Evolutionary conservation across 2,888 invertebrate genomes (phyloP).

Genomic region (Campaea margaritaria): DNA sequence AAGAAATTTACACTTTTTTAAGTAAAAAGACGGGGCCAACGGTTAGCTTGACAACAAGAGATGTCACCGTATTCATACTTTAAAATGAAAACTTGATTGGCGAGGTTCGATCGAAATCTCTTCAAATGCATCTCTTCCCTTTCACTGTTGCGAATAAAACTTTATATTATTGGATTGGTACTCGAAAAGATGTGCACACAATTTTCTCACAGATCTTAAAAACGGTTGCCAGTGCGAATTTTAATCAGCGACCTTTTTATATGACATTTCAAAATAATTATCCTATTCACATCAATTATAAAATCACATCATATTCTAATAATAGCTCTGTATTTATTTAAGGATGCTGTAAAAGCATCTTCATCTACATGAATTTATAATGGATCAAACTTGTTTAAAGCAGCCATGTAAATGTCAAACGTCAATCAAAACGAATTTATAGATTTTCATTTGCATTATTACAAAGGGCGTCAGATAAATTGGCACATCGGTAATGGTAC

Average conservation of each 20-base stretch:
- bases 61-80: constrained; percentile 75
- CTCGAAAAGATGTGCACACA: constrained; percentile 56
- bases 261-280: constrained; percentile 7
- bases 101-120: constrained; percentile 72
- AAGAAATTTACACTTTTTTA: constrained; percentile 76
- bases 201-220: constrained; percentile 73
- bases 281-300: constrained; percentile 11
- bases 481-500: constrained; percentile 62
- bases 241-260: constrained; percentile 23
- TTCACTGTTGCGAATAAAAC: constrained; percentile 61
- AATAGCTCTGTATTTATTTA: constrained; percentile 43
- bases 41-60: constrained; percentile 72
- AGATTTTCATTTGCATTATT: constrained; percentile 57
- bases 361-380: constrained; percentile 59
- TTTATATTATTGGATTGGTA: constrained; percentile 60
- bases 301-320: constrained; percentile 9
- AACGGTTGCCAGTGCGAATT: constrained; percentile 34
- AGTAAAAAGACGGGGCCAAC: constrained; percentile 67
- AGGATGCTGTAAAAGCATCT: constrained; percentile 32
- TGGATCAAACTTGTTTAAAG: constrained; percentile 64
- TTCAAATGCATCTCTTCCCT: constrained; percentile 68
- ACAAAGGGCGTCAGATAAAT: constrained; percentile 57
- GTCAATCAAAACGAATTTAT: constrained; percentile 75
- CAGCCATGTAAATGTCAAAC: constrained; percentile 54
- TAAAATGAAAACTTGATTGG: constrained; percentile 83